These are phyloP conservation scores for Liparis tanakae DNA, from an alignment of 2,797 vertebrate species.

Conservation along the genomic window DNA sequence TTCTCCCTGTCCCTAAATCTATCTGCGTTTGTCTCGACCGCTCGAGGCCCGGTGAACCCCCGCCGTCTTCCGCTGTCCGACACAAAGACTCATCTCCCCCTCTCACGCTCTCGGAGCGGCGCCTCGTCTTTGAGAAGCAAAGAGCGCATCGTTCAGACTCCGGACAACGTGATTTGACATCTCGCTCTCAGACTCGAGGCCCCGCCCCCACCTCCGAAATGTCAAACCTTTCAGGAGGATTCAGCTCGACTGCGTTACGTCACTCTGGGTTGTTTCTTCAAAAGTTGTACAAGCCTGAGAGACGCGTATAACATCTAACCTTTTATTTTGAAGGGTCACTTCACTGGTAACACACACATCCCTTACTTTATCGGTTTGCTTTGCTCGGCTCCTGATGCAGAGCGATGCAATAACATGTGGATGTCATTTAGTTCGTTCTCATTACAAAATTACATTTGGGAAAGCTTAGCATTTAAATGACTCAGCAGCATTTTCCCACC, in stretches of 20 bases:
- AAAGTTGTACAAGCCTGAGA: neutral
- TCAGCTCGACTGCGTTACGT: neutral
- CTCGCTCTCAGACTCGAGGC: slow-evolving; percentile 4
- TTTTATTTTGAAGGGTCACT: slow-evolving; percentile 10
- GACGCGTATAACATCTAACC: neutral
- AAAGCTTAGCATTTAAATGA: slow-evolving; percentile 9
- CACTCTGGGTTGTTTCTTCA: slow-evolving; percentile 3
- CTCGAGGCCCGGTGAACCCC: slow-evolving; percentile 6
- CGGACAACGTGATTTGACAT: slow-evolving; percentile 9
- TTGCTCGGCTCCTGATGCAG: neutral
- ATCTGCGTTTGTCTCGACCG: neutral
- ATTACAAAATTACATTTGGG: slow-evolving; percentile 16
- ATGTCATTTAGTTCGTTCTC: slow-evolving; percentile 3
- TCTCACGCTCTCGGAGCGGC: neutral
- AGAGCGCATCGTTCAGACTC: slow-evolving; percentile 12
- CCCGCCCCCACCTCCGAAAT: slow-evolving; percentile 10
- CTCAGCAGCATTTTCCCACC: neutral
- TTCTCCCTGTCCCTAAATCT: slow-evolving; percentile 29
- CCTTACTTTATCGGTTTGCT: neutral
- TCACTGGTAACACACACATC: neutral
- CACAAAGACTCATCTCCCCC: neutral
- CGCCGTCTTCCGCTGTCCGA: slow-evolving; percentile 28
- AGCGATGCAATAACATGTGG: neutral
- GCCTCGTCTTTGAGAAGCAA: slow-evolving; percentile 20
- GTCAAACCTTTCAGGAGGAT: neutral